Evolutionary conservation across 2,797 vertebrate genomes (phyloP).

Genomic region (Acipenser oxyrinchus): DNA sequence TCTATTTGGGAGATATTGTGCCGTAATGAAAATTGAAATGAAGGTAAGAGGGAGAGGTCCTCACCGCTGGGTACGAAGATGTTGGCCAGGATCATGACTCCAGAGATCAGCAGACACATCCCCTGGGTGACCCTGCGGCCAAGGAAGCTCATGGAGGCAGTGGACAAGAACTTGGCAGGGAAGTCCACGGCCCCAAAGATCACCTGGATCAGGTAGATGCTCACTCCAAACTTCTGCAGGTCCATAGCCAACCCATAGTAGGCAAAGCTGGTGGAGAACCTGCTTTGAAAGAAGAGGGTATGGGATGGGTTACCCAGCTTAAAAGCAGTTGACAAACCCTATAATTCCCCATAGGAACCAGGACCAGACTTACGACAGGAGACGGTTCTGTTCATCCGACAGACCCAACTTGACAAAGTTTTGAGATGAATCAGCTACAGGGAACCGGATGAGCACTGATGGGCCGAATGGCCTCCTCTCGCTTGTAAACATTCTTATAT

Average conservation of each 20-base stretch:
- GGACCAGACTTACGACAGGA: no score
- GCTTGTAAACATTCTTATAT: no score
- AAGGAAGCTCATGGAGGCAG: conserved; percentile 48
- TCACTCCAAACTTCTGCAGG: conserved; percentile 66
- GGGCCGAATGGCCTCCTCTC: no score
- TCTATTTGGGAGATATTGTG: no score
- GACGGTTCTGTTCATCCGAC: no score
- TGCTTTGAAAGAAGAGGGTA: conserved; percentile 21
- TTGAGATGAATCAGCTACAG: no score
- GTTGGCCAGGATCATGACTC: conserved; percentile 54
- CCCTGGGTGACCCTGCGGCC: conserved; percentile 54
- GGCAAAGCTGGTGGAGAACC: conserved; percentile 65
- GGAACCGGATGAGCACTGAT: no score
- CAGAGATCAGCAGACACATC: conserved; percentile 53
- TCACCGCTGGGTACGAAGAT: conserved; percentile 59
- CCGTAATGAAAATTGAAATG: no score
- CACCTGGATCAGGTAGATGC: conserved; percentile 63
- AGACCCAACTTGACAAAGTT: no score
- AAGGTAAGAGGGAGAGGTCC: neutral
- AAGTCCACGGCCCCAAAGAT: conserved; percentile 63
- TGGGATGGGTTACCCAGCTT: neutral
- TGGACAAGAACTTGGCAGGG: conserved; percentile 55
- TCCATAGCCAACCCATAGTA: conserved; percentile 69
- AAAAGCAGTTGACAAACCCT: no score
- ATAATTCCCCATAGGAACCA: no score